A percentile compares a stretch with the other conserved stretches of the same genome.
These are phyloP conservation scores for Pentalonia nigronervosa DNA, from an alignment of 1,140 invertebrate genomes.

Conservation along the genomic window DNA sequence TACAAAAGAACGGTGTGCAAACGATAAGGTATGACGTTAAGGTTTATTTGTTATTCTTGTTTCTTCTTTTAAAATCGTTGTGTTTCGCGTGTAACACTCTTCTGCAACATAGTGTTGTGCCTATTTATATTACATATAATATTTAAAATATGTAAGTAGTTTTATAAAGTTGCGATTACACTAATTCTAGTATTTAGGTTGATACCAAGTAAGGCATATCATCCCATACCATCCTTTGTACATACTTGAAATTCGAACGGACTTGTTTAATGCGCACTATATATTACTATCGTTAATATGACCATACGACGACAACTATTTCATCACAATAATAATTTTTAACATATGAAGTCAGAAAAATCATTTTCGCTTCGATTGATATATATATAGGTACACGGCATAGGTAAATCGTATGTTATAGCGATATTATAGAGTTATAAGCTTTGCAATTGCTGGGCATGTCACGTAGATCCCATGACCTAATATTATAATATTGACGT, in stretches of 20 bases:
- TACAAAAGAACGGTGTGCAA: not conserved
- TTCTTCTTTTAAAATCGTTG: not conserved
- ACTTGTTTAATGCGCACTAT: not conserved
- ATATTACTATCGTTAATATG: not conserved
- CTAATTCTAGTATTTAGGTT: not conserved
- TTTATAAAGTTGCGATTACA: not conserved
- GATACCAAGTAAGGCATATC: not conserved
- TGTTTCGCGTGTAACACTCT: not conserved
- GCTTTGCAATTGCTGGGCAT: not conserved
- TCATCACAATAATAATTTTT: constrained; percentile 14
- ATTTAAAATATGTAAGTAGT: not conserved
- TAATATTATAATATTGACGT: constrained; percentile 2
- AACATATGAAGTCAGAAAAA: not conserved
- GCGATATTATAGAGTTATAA: not conserved
- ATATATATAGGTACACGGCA: not conserved
- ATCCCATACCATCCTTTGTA: not conserved
- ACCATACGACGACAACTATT: constrained; percentile 2
- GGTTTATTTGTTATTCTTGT: not conserved
- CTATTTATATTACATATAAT: not conserved
- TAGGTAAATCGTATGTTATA: not conserved
- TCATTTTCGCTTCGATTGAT: not conserved
- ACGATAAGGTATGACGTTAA: not conserved
- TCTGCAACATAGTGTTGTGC: not conserved
- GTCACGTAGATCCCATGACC: constrained; percentile 24
- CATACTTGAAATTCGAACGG: not conserved